A percentile compares a stretch with the other conserved stretches of the same genome.
Conservation (phyloP, 2,797 vertebrate species). For the Chiloscyllium punctatum region DNA sequence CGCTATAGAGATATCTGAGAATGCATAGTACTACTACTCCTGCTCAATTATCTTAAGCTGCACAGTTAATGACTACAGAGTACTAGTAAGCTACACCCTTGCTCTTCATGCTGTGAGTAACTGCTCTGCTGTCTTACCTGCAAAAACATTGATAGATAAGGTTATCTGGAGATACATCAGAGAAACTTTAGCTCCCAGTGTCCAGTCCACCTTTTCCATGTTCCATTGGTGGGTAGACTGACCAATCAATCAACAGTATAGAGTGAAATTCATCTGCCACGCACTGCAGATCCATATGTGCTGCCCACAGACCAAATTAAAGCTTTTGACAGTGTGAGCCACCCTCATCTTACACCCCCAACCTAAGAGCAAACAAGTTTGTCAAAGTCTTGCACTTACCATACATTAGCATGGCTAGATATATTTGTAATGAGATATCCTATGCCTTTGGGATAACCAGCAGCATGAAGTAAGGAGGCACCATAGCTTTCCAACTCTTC, state of each 20-base stretch:
- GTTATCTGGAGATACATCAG: neutral
- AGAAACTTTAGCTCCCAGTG: neutral
- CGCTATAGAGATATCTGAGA: neutral
- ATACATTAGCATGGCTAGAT: no score
- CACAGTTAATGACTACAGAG: neutral
- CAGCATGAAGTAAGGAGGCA: no score
- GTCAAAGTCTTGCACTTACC: no score
- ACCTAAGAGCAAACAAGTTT: no score
- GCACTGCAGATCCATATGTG: no score
- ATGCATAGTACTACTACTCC: neutral
- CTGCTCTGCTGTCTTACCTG: neutral
- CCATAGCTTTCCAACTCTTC: no score
- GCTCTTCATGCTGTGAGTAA: neutral
- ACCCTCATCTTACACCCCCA: no score
- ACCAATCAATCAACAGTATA: neutral
- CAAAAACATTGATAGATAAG: neutral
- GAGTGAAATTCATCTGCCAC: neutral
- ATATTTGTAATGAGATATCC: no score
- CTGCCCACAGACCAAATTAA: no score
- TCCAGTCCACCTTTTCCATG: neutral
- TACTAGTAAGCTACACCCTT: neutral
- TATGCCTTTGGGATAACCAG: no score
- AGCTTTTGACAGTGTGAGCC: no score
- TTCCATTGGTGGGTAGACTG: neutral
- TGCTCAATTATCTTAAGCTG: neutral